These are phyloP conservation scores for Mionectes macconnelli DNA, from an alignment of 2,113 vertebrate species.

Conservation along the genomic window DNA sequence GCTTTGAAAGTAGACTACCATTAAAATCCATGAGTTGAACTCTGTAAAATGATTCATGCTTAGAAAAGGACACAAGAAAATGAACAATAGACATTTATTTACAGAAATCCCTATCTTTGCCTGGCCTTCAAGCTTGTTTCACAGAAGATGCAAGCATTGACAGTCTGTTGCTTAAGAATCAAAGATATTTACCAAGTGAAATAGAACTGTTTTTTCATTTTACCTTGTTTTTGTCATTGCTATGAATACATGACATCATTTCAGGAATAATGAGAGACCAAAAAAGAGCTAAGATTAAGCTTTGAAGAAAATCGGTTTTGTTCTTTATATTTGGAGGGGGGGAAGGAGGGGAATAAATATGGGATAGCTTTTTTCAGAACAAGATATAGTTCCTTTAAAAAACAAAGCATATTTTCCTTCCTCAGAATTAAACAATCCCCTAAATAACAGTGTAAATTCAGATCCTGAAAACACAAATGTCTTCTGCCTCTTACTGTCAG, in stretches of 20 bases:
- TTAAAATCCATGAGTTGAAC: neutral
- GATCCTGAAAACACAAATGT: neutral
- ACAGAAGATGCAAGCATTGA: neutral
- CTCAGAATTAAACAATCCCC: neutral
- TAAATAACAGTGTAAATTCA: neutral
- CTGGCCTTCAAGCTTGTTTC: neutral
- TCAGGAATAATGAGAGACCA: neutral
- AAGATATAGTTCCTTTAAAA: neutral
- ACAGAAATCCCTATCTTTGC: neutral
- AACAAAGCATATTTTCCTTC: neutral
- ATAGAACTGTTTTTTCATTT: neutral
- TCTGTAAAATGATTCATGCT: neutral
- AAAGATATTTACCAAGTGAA: neutral
- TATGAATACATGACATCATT: neutral
- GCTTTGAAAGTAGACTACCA: neutral
- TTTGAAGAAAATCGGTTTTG: neutral
- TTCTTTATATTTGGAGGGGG: neutral
- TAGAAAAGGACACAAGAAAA: neutral
- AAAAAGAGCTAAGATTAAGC: neutral
- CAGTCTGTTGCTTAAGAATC: neutral
- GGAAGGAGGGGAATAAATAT: neutral
- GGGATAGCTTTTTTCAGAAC: neutral
- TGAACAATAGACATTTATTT: neutral
- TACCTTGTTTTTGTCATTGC: neutral
- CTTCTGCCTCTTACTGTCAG: neutral